These are phyloP conservation scores for Candidula unifasciata DNA, from an alignment of 2,888 invertebrate genomes.

Conservation along the genomic window DNA sequence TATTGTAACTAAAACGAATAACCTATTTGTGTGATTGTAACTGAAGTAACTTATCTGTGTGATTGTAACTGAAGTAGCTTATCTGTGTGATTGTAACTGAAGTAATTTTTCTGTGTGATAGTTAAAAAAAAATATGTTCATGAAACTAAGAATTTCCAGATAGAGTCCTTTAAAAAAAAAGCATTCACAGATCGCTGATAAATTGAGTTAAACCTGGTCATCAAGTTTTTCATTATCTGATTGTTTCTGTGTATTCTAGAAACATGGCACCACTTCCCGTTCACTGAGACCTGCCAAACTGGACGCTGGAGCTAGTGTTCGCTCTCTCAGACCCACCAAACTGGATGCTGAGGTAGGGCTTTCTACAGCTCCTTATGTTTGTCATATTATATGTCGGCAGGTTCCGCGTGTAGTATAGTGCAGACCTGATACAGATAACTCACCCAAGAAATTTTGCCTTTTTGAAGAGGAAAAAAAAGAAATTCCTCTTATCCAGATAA, in stretches of 20 bases:
- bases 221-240: too few species aligned
- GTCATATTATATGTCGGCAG: background rate
- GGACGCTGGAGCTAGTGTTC: conserved; percentile 92
- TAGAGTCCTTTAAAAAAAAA: too few species aligned
- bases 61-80: too few species aligned
- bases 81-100: too few species aligned
- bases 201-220: too few species aligned
- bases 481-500: too few species aligned
- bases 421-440: background rate
- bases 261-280: conserved; percentile 96
- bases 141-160: too few species aligned
- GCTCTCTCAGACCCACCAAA: conserved; percentile 92
- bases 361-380: background rate
- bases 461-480: too few species aligned
- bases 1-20: too few species aligned
- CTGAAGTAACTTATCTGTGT: too few species aligned
- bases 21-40: too few species aligned
- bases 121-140: background rate
- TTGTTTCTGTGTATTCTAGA: conserved; percentile 81
- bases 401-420: background rate
- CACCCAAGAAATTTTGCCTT: background rate
- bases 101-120: background rate
- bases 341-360: conserved; percentile 88
- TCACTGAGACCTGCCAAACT: conserved; percentile 91
- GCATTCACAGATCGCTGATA: too few species aligned